Evolutionary conservation across 2,888 invertebrate species (phyloP), one percentile per base, ranked within the genome.

Genomic region (Stomorhina lunata): DNA sequence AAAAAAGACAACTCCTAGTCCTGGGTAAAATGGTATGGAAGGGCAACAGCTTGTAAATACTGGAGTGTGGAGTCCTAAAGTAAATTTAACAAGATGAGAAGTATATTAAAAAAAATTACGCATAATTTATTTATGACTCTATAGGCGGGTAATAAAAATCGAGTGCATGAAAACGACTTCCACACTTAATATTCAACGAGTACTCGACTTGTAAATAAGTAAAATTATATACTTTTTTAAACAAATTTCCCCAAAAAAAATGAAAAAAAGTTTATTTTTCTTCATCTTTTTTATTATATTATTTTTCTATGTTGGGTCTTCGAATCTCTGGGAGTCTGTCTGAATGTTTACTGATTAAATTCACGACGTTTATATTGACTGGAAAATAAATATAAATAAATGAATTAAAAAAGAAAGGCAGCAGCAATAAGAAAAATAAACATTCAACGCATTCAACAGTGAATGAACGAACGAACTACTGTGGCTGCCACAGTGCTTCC

Each of bases 331-430:
- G 55, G 66, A n/a, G n/a, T n/a, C n/a, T n/a, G 45, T 59, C 59
- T 68, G 68, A 29, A 12, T 89, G 87, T 89, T 89, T 89, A 87
- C 86, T 83, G 85, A 86, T 87, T 78, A 88, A 87, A 90, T 90
- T 89, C 88, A 89, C 90, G 86, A 88, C 86, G 87, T 88, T 89
- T 89, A 89, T 89, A 89, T 89, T 89, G 89, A 90, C 89, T 90
- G 88, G 89, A 89, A 89, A 89, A 88, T 90, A 90, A 89, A 89
- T 90, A 88, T 84, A 89, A 88, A 84, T 75, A 85, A 86, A 86
- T 40, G 37, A 29, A 48, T 59, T 37, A 37, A 34, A 57, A 10
- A 50, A 10, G 15, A 20, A 15, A 3, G 57, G 20, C 37, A 55
- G 32, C 59, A 45, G 34, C 65, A 57, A 61, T 17, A 68, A 66